Evolutionary conservation across 1,140 invertebrate genomes (phyloP).

Genomic region (Marisa cornuarietis): DNA sequence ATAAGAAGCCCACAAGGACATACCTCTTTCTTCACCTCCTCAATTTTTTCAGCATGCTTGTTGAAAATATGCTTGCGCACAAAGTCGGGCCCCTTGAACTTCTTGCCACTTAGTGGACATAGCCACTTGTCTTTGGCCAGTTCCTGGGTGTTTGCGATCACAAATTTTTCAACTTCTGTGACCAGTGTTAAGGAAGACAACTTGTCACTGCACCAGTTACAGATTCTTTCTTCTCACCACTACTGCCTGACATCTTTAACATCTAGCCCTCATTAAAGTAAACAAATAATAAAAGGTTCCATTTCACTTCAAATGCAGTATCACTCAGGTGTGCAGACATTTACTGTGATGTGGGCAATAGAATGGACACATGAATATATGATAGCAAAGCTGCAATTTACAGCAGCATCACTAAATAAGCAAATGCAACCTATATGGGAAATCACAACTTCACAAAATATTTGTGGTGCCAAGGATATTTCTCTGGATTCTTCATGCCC

Average conservation of each 20-base stretch:
- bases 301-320: too few relatives aligned
- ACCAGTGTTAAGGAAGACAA: constrained; percentile 46
- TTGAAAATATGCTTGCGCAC: constrained; percentile 98
- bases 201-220: too few relatives aligned
- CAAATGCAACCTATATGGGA: background rate
- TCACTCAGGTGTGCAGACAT: too few relatives aligned
- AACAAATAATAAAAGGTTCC: too few relatives aligned
- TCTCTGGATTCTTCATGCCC: constrained; percentile 86
- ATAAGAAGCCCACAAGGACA: constrained; percentile 16
- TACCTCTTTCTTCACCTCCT: constrained; percentile 95
- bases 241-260: too few relatives aligned
- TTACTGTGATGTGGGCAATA: too few relatives aligned
- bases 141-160: constrained; percentile 80
- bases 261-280: too few relatives aligned
- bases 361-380: too few relatives aligned
- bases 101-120: constrained; percentile 97
- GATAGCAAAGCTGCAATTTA: too few relatives aligned
- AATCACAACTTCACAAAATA: constrained; percentile 5
- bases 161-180: constrained; percentile 66
- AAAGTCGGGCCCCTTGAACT: constrained; percentile 99
- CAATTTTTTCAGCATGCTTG: constrained; percentile 95
- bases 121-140: constrained; percentile 97
- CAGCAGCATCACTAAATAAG: too few relatives aligned
- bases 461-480: constrained; percentile 65
- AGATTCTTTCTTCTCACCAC: too few relatives aligned